Evolutionary conservation across 2,888 invertebrate species (phyloP).

Genomic region (Augochlorella aurata): DNA sequence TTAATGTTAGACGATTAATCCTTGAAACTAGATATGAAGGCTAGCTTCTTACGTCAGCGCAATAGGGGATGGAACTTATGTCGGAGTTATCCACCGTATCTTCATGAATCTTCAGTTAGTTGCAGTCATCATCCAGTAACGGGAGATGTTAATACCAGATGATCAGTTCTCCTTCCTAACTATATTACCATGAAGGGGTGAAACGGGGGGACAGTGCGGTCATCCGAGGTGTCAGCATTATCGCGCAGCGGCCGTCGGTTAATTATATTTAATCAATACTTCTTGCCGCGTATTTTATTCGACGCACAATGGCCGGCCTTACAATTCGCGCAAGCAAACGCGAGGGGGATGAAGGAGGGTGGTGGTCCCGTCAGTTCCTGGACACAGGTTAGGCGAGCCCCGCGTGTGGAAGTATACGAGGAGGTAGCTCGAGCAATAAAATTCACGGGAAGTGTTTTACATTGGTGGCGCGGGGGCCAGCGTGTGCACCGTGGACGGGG

Average conservation of each 20-base stretch:
- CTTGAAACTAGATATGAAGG: no score
- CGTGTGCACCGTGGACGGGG: slow-evolving; percentile 51
- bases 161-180: no score
- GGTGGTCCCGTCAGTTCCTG: slow-evolving; percentile 48
- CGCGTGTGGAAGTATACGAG: slow-evolving; percentile 61
- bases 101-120: no score
- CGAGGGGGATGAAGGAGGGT: not conserved
- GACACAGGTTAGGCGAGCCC: slow-evolving; percentile 59
- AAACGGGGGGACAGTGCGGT: not conserved
- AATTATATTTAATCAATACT: slow-evolving; percentile 13
- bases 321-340: slow-evolving; percentile 38
- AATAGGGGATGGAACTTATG: no score
- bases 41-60: no score
- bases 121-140: no score
- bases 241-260: not conserved
- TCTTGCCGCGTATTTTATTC: slow-evolving; percentile 1
- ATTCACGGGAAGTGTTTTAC: slow-evolving; percentile 80
- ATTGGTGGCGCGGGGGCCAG: slow-evolving; percentile 69
- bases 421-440: slow-evolving; percentile 74
- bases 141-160: no score
- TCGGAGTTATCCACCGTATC: no score
- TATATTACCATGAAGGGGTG: not conserved
- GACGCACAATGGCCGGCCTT: slow-evolving; percentile 41
- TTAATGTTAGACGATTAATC: no score
- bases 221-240: not conserved